Conservation (phyloP, 2,797 vertebrate species). For the Coluber constrictor region DNA sequence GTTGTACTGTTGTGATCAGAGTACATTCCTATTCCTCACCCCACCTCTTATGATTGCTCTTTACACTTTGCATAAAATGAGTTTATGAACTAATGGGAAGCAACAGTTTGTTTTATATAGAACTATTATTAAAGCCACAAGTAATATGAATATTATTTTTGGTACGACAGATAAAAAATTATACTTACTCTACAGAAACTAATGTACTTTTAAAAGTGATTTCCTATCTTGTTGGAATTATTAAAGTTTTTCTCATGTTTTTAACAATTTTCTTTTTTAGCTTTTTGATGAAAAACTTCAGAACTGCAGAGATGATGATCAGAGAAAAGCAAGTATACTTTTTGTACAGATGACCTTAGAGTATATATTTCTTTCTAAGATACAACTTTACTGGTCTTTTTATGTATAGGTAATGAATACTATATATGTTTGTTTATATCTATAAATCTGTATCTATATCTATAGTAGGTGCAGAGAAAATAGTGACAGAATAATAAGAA, state of each 20-base stretch:
- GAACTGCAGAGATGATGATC: slow-evolving; percentile 98
- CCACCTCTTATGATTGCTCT: background rate
- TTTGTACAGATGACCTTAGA: slow-evolving; percentile 26
- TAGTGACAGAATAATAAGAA: background rate
- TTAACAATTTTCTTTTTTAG: slow-evolving; percentile 66
- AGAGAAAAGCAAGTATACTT: slow-evolving; percentile 88
- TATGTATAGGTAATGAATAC: background rate
- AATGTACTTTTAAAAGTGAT: background rate
- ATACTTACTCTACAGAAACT: background rate
- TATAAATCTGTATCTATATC: background rate
- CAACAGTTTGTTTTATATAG: background rate
- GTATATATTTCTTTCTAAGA: background rate
- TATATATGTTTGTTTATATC: background rate
- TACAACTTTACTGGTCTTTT: background rate
- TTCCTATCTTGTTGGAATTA: background rate
- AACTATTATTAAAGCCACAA: background rate
- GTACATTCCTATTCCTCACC: background rate
- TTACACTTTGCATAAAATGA: background rate
- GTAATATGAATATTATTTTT: background rate
- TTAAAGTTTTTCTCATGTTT: slow-evolving; percentile 2
- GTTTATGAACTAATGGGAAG: background rate
- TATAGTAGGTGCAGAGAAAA: background rate
- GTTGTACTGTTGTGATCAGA: background rate
- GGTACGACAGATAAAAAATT: background rate
- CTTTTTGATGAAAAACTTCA: slow-evolving; percentile 99